Evolutionary conservation across 2,113 vertebrate genomes (phyloP).

Genomic region (Haemorhous mexicanus): DNA sequence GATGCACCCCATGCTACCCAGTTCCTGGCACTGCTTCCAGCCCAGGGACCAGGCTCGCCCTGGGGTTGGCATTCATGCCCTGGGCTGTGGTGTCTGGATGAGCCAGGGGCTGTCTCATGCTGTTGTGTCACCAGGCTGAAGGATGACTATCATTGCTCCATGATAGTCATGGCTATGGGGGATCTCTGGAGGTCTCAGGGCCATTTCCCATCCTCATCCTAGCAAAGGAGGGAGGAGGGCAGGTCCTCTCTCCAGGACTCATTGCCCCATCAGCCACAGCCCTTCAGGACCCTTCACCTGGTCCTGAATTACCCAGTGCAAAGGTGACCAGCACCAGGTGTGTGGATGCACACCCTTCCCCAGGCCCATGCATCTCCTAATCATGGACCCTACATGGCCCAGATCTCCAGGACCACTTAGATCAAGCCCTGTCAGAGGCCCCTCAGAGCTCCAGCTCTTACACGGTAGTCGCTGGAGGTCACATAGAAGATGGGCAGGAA

Average conservation of each 20-base stretch:
- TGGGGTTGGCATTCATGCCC: not conserved
- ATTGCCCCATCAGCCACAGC: not conserved
- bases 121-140: not conserved
- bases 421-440: not conserved
- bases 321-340: not conserved
- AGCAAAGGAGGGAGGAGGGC: fast-evolving
- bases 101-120: not conserved
- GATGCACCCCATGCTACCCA: not conserved
- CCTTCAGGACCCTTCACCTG: not conserved
- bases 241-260: not conserved
- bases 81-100: not conserved
- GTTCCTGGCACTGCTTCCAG: not conserved
- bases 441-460: conserved; percentile 62
- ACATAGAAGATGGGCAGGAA: conserved; percentile 99
- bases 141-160: not conserved
- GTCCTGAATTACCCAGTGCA: not conserved
- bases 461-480: conserved; percentile 97
- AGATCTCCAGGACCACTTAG: not conserved
- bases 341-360: not conserved
- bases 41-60: not conserved
- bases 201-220: not conserved
- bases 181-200: not conserved
- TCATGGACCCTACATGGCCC: fast-evolving
- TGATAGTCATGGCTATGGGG: not conserved
- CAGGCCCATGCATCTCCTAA: not conserved